Conservation (phyloP, 2,888 invertebrate genomes). For the Salticus scenicus region DNA sequence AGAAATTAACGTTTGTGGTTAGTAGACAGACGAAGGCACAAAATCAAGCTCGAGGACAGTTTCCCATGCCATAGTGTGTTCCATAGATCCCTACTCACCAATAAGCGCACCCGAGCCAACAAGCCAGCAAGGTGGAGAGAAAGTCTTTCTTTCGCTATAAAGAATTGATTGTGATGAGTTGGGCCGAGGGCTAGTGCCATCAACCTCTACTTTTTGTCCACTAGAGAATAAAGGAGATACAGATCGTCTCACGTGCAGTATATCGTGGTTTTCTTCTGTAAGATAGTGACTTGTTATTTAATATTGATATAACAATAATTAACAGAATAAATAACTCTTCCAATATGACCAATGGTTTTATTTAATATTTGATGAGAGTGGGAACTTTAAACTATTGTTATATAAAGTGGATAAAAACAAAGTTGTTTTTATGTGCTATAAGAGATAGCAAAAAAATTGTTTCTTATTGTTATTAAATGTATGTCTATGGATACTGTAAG, state of each 20-base stretch:
- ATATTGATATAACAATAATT: too few relatives aligned
- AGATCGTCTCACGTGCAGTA: conserved; percentile 50
- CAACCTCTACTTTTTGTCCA: conserved; percentile 27
- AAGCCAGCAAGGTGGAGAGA: conserved; percentile 54
- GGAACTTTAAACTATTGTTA: too few relatives aligned
- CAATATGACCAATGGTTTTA: too few relatives aligned
- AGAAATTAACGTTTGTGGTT: neutral
- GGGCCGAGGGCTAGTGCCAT: conserved; percentile 41
- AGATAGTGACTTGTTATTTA: conserved; percentile 32
- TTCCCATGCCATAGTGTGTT: neutral
- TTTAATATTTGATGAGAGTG: too few relatives aligned
- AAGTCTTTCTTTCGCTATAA: conserved; percentile 49
- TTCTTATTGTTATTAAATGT: too few relatives aligned
- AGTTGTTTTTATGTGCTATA: too few relatives aligned
- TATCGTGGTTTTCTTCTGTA: conserved; percentile 57
- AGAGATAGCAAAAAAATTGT: too few relatives aligned
- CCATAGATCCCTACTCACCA: conserved; percentile 64
- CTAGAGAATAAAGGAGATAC: conserved; percentile 51
- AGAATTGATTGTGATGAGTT: conserved; percentile 40
- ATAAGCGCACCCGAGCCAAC: conserved; percentile 63
- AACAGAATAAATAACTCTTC: too few relatives aligned
- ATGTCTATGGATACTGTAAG: too few relatives aligned
- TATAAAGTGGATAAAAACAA: too few relatives aligned
- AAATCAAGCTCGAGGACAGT: neutral
- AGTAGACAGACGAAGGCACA: neutral